These are phyloP conservation scores for Zosterops japonicus DNA, from an alignment of 2,113 vertebrate species.

Conservation along the genomic window DNA sequence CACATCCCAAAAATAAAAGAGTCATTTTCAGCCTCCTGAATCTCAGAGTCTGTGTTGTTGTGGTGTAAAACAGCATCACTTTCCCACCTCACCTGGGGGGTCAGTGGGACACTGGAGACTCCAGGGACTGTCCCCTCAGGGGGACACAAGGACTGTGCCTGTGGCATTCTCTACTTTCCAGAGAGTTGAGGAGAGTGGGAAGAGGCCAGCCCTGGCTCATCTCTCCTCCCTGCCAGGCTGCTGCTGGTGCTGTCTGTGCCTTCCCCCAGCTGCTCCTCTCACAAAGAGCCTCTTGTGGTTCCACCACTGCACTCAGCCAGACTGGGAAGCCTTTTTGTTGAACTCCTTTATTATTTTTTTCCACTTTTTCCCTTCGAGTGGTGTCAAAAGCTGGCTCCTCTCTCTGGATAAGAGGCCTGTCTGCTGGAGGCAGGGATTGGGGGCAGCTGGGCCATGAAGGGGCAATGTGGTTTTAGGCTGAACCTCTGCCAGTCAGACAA, in stretches of 20 bases:
- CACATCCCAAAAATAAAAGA: too few relatives aligned
- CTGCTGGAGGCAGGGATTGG: neutral
- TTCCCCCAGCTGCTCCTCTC: neutral
- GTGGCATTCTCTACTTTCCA: fast-evolving
- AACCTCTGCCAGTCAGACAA: fast-evolving
- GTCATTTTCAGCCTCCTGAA: too few relatives aligned
- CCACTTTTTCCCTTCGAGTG: fast-evolving
- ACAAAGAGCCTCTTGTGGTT: conserved; percentile 51
- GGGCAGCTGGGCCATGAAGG: neutral
- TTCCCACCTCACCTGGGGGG: neutral
- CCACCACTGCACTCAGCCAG: fast-evolving
- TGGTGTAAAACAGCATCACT: too few relatives aligned
- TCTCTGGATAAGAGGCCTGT: neutral
- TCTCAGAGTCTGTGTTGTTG: too few relatives aligned
- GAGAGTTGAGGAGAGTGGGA: neutral
- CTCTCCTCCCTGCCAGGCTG: neutral
- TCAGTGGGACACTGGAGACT: neutral
- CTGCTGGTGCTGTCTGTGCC: neutral
- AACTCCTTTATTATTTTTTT: neutral
- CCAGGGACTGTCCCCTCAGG: too few relatives aligned
- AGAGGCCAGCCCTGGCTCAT: neutral
- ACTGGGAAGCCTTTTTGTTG: conserved; percentile 17
- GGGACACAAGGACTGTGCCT: neutral
- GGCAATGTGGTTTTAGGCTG: neutral
- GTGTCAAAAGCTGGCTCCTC: neutral